A percentile compares a stretch with the other conserved stretches of the same genome.
Evolutionary conservation across 1,140 invertebrate genomes (phyloP).

Genomic region (Zaprionus ghesquierei): DNA sequence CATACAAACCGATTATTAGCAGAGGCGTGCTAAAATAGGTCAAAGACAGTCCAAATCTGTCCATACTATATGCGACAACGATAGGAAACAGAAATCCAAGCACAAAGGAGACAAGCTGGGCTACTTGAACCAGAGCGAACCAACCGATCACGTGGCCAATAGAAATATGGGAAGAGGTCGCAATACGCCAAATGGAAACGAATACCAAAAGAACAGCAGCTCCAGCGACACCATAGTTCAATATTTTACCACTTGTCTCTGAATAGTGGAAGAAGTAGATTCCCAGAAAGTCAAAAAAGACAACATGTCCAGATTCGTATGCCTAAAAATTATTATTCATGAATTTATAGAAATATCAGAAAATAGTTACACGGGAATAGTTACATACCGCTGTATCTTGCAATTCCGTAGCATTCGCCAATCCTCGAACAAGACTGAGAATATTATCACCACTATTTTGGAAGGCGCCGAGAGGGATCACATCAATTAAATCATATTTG

Average conservation of each 20-base stretch:
- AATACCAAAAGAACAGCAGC: constrained; percentile 82
- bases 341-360: constrained; percentile 61
- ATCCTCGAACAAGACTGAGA: constrained; percentile 86
- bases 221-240: constrained; percentile 85
- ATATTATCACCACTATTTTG: constrained; percentile 92
- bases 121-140: constrained; percentile 44
- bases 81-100: constrained; percentile 83
- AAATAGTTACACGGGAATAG: constrained; percentile 33
- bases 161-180: constrained; percentile 30
- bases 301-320: constrained; percentile 84
- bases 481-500: constrained; percentile 89
- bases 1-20: constrained; percentile 84
- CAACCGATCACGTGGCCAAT: constrained; percentile 29
- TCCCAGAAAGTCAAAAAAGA: constrained; percentile 92
- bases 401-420: constrained; percentile 86
- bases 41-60: constrained; percentile 83
- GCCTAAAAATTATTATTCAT: constrained; percentile 57
- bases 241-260: constrained; percentile 83
- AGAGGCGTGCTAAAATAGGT: constrained; percentile 87
- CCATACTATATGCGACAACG: constrained; percentile 83
- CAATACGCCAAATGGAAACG: constrained; percentile 60
- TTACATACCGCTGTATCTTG: constrained; percentile 84
- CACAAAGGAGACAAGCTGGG: constrained; percentile 57
- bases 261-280: constrained; percentile 87
- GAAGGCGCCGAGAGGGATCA: constrained; percentile 90